phyloP scores from a whole-genome alignment of 2,797 vertebrate genomes.

The Epinephelus malabaricus region DNA sequence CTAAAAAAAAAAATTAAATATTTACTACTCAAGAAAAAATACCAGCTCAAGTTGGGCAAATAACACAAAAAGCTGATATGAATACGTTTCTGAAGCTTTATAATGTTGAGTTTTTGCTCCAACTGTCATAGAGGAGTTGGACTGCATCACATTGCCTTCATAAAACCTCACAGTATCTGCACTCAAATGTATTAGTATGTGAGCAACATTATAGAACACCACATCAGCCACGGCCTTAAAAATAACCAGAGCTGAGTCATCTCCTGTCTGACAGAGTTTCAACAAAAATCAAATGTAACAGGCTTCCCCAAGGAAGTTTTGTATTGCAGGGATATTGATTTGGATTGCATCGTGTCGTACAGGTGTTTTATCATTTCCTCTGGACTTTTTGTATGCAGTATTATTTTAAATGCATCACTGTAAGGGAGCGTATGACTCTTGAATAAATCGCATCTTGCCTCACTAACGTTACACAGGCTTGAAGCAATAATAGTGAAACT shows the following conservation, averaged over 20 bases:
- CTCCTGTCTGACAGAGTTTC: background rate
- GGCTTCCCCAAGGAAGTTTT: background rate
- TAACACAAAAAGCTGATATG: background rate
- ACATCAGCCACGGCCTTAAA: background rate
- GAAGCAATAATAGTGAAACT: background rate
- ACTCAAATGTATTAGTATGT: background rate
- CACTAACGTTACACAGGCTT: background rate
- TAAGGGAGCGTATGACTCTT: background rate
- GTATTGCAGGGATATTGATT: background rate
- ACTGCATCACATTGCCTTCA: background rate
- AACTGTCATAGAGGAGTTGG: background rate
- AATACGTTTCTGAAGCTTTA: background rate
- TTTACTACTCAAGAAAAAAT: conserved; percentile 1
- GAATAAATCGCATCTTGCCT: background rate
- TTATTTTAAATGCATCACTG: background rate
- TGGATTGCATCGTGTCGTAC: background rate
- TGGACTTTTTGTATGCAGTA: background rate
- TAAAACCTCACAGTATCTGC: background rate
- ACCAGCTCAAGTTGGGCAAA: background rate
- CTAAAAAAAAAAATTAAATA: background rate
- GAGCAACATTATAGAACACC: background rate
- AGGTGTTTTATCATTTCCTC: background rate
- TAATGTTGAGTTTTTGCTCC: background rate
- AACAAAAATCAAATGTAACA: background rate
- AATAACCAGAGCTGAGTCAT: background rate